Percentiles rank a stretch among this genome's conserved stretches.
Conservation (phyloP, 2,888 invertebrate genomes). For the Acanthacorydalis orientalis region DNA sequence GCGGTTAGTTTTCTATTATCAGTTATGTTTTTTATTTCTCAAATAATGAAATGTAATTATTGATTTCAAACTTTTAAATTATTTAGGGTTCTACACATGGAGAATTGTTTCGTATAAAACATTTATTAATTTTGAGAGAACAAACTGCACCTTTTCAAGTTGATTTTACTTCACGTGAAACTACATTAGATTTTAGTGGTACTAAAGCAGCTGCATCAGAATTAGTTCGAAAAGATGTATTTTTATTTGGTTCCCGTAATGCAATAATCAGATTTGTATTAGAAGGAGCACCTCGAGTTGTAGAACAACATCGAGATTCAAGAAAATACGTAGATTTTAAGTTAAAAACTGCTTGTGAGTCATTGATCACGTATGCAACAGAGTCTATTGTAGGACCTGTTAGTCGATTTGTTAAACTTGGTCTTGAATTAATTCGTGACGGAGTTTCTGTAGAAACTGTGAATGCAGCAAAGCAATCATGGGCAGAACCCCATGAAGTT, state of each 20-base stretch:
- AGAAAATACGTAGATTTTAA: constrained; percentile 91
- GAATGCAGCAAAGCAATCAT: constrained; percentile 21
- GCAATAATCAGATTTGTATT: constrained; percentile 80
- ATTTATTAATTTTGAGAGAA: constrained; percentile 87
- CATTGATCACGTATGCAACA: constrained; percentile 42
- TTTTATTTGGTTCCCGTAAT: constrained; percentile 67
- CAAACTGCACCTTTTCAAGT: constrained; percentile 98
- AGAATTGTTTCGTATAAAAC: constrained; percentile 93
- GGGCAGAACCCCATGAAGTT: constrained; percentile 55
- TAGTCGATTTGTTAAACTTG: too few relatives aligned
- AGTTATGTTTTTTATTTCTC: background rate
- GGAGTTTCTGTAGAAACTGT: too few relatives aligned
- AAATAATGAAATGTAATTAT: background rate
- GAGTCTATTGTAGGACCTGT: too few relatives aligned
- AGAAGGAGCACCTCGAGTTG: constrained; percentile 87
- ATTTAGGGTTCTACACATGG: constrained; percentile 69
- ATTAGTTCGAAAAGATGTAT: constrained; percentile 61
- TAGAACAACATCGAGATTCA: constrained; percentile 83
- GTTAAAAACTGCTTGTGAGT: constrained; percentile 77
- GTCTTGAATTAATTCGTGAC: too few relatives aligned
- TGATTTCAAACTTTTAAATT: constrained; percentile 6
- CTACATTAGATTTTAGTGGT: constrained; percentile 83
- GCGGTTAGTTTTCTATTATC: constrained; percentile 31
- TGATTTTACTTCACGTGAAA: constrained; percentile 85
- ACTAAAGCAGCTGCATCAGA: constrained; percentile 74